A percentile compares a stretch with the other conserved stretches of the same genome.
Evolutionary conservation across 2,888 invertebrate species (phyloP).

Genomic region (Campoletis raptor): DNA sequence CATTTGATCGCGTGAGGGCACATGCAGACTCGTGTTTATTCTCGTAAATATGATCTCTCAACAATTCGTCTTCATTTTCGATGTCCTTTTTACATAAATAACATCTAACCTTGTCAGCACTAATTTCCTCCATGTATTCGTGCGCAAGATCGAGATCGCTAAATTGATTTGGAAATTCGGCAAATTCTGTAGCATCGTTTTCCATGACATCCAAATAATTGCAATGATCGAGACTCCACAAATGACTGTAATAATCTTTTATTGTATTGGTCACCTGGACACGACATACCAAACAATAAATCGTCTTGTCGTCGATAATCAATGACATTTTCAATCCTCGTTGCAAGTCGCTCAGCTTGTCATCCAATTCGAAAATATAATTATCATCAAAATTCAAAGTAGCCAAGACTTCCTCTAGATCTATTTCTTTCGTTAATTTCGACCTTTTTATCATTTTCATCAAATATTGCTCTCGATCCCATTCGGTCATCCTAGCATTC

Average conservation of each 20-base stretch:
- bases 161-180: constrained; percentile 67
- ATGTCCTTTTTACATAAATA: constrained; percentile 69
- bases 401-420: not conserved
- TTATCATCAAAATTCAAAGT: not conserved
- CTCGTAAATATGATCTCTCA: constrained; percentile 51
- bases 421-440: not conserved
- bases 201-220: constrained; percentile 70
- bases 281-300: constrained; percentile 76
- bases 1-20: not conserved
- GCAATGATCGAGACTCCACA: constrained; percentile 71
- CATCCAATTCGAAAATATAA: constrained; percentile 59
- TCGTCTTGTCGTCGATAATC: constrained; percentile 19
- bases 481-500: not conserved
- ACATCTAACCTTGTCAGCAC: constrained; percentile 70
- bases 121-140: constrained; percentile 71
- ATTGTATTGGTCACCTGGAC: constrained; percentile 64
- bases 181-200: constrained; percentile 63
- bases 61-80: constrained; percentile 54
- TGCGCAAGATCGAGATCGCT: constrained; percentile 74
- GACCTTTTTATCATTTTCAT: not conserved
- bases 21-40: constrained; percentile 3
- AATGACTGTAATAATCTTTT: constrained; percentile 73
- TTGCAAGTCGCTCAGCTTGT: constrained; percentile 27
- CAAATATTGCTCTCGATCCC: not conserved
- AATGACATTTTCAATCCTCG: constrained; percentile 36